phyloP scores from a whole-genome alignment of 2,113 vertebrate species.

The Cyrtonyx montezumae region DNA sequence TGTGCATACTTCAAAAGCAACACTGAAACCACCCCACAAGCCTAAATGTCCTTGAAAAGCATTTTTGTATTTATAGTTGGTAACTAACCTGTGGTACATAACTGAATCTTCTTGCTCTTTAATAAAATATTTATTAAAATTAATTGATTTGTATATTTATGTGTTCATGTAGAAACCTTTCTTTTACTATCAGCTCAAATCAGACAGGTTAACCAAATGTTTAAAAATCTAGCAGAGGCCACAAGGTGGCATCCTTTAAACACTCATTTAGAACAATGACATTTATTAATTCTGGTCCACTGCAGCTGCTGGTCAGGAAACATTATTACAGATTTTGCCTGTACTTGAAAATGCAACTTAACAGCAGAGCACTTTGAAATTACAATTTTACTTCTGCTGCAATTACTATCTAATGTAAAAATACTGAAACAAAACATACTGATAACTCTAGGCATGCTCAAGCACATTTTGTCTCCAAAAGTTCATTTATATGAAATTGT shows the following conservation, averaged over 20 bases:
- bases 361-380: background rate
- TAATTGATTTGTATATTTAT: background rate
- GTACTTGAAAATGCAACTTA: background rate
- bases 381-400: background rate
- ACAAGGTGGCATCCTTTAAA: constrained; percentile 71
- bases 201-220: background rate
- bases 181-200: background rate
- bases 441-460: background rate
- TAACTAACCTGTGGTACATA: background rate
- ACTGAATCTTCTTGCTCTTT: fast-evolving
- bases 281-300: background rate
- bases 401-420: background rate
- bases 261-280: background rate
- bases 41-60: background rate
- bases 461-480: background rate
- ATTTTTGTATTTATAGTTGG: background rate
- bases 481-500: background rate
- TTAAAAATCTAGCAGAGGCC: background rate
- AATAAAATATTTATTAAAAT: background rate
- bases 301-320: background rate
- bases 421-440: background rate
- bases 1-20: background rate
- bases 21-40: background rate
- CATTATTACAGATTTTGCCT: background rate
- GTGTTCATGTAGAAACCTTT: background rate